Conservation (phyloP, 2,113 vertebrate species). For the Apeltes quadracus region DNA sequence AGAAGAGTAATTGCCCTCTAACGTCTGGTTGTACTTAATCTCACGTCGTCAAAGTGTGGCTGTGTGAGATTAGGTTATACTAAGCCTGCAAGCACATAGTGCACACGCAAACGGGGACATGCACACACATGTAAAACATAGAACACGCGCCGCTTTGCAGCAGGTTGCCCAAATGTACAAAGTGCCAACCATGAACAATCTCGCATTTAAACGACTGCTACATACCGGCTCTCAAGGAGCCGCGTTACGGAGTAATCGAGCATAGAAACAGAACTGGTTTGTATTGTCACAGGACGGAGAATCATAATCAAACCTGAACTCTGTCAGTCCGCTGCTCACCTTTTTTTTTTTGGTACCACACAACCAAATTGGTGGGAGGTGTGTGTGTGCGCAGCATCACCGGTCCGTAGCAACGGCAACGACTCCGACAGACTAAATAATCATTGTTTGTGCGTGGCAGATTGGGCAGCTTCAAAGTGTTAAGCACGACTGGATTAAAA, state of each 20-base stretch:
- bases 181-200: slow-evolving; percentile 21
- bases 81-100: slow-evolving; percentile 45
- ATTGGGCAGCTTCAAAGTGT: slow-evolving; percentile 78
- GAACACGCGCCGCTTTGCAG: slow-evolving; percentile 6
- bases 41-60: slow-evolving; percentile 51
- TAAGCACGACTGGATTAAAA: slow-evolving; percentile 83
- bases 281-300: slow-evolving; percentile 61
- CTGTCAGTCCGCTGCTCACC: slow-evolving; percentile 44
- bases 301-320: slow-evolving; percentile 73
- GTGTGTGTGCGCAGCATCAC: slow-evolving; percentile 26
- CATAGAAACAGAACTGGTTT: slow-evolving; percentile 33
- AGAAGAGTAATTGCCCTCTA: slow-evolving; percentile 69
- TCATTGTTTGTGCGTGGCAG: slow-evolving; percentile 69
- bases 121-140: slow-evolving; percentile 32
- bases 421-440: slow-evolving; percentile 58
- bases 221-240: not conserved
- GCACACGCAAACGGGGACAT: slow-evolving; percentile 23
- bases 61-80: slow-evolving; percentile 50
- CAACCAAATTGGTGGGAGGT: slow-evolving; percentile 35
- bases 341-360: slow-evolving; percentile 25
- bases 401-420: slow-evolving; percentile 56
- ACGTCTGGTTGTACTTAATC: slow-evolving; percentile 55
- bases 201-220: slow-evolving; percentile 8
- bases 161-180: slow-evolving; percentile 5
- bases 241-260: slow-evolving; percentile 62